Percentiles rank a stretch among this genome's conserved stretches.
Conservation (phyloP, 2,113 vertebrate species). For the Gallinago media region DNA sequence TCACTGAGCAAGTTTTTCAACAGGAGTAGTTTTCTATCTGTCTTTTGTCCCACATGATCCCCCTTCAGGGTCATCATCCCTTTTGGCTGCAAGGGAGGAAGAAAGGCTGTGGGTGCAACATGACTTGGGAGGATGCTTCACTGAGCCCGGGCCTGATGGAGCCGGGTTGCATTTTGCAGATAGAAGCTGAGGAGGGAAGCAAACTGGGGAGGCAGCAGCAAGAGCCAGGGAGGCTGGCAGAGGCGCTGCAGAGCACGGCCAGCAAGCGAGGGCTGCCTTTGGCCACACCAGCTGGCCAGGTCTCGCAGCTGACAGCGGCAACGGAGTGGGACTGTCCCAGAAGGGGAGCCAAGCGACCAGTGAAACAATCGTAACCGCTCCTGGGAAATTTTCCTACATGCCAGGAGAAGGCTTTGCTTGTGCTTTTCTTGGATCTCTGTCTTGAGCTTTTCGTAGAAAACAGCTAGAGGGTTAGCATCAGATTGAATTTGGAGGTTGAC, state of each 20-base stretch:
- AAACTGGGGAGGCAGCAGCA: not conserved
- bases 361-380: not conserved
- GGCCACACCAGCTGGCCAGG: fast-evolving
- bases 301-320: not conserved
- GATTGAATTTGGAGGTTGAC: not conserved
- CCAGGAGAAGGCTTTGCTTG: not conserved
- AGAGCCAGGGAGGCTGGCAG: not conserved
- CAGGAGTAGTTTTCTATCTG: not conserved
- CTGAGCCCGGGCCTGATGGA: not conserved
- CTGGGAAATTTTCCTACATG: not conserved
- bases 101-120: fast-evolving
- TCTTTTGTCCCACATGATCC: not conserved
- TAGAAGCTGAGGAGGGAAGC: not conserved
- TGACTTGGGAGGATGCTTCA: not conserved
- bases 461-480: not conserved
- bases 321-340: not conserved
- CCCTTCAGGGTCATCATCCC: not conserved
- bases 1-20: not conserved
- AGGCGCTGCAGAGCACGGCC: not conserved
- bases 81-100: not conserved
- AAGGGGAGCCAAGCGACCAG: not conserved
- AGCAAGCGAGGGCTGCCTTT: not conserved
- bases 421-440: constrained; percentile 21
- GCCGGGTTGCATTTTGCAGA: not conserved
- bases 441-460: constrained; percentile 14